Evolutionary conservation across 2,888 invertebrate species (phyloP).

Genomic region (Choristoneura rosaceana): DNA sequence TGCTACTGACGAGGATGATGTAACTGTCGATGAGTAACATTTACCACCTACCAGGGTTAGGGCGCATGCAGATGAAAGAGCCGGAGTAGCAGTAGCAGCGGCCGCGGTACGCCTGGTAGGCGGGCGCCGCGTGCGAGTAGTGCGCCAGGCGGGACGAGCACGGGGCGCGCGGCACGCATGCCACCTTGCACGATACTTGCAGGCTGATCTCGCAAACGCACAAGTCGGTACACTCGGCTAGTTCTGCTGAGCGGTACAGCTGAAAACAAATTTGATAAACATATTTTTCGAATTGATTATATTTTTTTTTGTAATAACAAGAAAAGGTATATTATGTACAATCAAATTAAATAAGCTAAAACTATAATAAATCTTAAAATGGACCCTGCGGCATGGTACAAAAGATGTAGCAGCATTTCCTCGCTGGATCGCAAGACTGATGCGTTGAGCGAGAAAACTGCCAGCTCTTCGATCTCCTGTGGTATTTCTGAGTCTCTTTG

Average conservation of each 20-base stretch:
- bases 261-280: slow-evolving; percentile 63
- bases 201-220: slow-evolving; percentile 93
- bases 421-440: no score
- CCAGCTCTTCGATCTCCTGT: no score
- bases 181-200: slow-evolving; percentile 93
- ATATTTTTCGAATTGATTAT: no score
- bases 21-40: not conserved
- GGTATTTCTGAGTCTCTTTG: no score
- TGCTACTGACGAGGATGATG: no score
- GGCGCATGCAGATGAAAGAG: slow-evolving; percentile 96
- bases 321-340: no score
- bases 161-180: slow-evolving; percentile 94
- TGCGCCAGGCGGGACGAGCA: slow-evolving; percentile 95
- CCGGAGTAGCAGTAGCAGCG: slow-evolving; percentile 96
- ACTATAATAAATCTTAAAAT: no score
- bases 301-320: no score
- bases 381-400: no score
- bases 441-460: no score
- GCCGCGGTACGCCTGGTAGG: slow-evolving; percentile 95
- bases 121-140: slow-evolving; percentile 95
- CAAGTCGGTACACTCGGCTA: slow-evolving; percentile 94
- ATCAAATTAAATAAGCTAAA: no score
- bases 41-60: slow-evolving; percentile 78
- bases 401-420: no score
- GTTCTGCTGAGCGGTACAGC: slow-evolving; percentile 93